phyloP scores from a whole-genome alignment of 1,140 invertebrate genomes.

The Tetramorium simillimum region DNA sequence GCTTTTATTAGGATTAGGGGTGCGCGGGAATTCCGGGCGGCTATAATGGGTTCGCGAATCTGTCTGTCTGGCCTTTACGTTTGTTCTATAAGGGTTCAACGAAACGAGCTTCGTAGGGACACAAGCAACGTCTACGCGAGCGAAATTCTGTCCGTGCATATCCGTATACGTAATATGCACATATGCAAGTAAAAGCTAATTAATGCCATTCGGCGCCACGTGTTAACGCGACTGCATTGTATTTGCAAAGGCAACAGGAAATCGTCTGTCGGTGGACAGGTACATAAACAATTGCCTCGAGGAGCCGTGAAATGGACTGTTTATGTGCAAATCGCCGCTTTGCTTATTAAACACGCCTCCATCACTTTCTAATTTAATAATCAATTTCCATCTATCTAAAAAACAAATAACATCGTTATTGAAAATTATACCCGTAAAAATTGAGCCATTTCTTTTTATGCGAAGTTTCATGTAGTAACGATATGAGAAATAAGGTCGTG shows the following conservation, averaged over 20 bases:
- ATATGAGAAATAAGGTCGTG: not conserved
- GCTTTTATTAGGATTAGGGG: slow-evolving; percentile 75
- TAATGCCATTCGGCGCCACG: slow-evolving; percentile 19
- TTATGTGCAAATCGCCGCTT: not conserved
- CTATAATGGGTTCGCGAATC: slow-evolving; percentile 71
- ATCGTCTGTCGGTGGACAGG: slow-evolving; percentile 11
- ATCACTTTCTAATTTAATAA: not conserved
- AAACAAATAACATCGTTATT: not conserved
- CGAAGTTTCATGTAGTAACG: not conserved
- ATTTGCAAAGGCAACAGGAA: slow-evolving; percentile 49
- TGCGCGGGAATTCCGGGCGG: slow-evolving; percentile 60
- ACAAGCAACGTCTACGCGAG: slow-evolving; percentile 12
- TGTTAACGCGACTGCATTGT: slow-evolving; percentile 16
- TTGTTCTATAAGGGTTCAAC: slow-evolving; percentile 64
- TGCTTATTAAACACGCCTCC: not conserved
- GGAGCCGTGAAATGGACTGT: not conserved
- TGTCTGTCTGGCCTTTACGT: slow-evolving; percentile 66
- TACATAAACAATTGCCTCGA: slow-evolving; percentile 38
- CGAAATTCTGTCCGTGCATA: not conserved
- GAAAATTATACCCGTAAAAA: not conserved
- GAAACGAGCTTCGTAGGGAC: slow-evolving; percentile 45
- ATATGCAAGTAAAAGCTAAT: slow-evolving; percentile 27
- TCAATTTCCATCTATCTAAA: not conserved
- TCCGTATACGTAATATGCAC: slow-evolving; percentile 18
- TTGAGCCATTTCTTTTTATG: not conserved